phyloP scores from a whole-genome alignment of 2,797 vertebrate genomes.

The Ceryle rudis region DNA sequence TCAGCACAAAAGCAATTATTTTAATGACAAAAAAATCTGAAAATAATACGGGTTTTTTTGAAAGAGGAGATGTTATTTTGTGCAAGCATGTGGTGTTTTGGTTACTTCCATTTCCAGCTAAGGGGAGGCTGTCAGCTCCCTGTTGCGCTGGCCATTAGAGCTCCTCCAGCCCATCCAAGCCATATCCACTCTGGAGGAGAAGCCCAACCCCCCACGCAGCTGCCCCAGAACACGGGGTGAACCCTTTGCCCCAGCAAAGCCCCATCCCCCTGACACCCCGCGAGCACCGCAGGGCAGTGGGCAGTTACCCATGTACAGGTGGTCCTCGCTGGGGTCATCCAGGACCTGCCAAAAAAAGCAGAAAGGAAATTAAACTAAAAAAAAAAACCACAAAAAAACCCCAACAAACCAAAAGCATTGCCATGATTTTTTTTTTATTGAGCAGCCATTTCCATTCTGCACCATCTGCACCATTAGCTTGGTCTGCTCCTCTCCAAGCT shows the following conservation, averaged over 20 bases:
- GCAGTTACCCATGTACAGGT: constrained; percentile 97
- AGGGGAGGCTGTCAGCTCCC: background rate
- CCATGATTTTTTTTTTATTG: background rate
- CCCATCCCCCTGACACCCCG: background rate
- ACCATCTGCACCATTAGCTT: background rate
- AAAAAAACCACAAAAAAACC: background rate
- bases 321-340: constrained; percentile 97
- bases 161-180: background rate
- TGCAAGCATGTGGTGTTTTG: background rate
- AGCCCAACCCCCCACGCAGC: background rate
- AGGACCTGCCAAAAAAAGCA: constrained; percentile 85
- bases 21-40: background rate
- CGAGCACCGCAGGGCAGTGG: rapidly evolving
- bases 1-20: background rate
- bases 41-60: background rate
- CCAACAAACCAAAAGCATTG: too few relatives aligned
- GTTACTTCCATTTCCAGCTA: background rate
- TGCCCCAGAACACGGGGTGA: background rate
- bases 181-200: background rate
- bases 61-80: background rate
- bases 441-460: background rate
- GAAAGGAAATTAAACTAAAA: background rate
- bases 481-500: background rate
- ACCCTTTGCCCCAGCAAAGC: background rate
- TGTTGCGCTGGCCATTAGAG: background rate